Evolutionary conservation across 2,797 vertebrate genomes (phyloP).

Genomic region (Novumbra hubbsi): DNA sequence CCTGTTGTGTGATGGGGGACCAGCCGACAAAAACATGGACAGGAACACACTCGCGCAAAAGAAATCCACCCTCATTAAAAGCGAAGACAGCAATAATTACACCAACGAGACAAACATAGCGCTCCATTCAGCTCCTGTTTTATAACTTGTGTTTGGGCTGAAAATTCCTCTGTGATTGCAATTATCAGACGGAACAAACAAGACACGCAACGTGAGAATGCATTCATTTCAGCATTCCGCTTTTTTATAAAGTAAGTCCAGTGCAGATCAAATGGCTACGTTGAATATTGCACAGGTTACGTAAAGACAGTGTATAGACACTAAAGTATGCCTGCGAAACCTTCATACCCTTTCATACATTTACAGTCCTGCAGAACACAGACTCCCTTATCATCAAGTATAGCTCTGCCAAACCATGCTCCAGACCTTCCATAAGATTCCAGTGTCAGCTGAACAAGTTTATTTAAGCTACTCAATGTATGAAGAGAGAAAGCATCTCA

Average conservation of each 20-base stretch:
- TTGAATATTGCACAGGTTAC: too few species aligned
- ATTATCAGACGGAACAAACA: constrained; percentile 37
- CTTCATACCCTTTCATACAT: neutral
- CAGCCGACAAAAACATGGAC: neutral
- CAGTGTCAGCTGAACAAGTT: constrained; percentile 33
- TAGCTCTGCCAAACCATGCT: constrained; percentile 21
- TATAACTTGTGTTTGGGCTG: constrained; percentile 48
- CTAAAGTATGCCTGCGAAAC: neutral
- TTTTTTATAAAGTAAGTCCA: constrained; percentile 22
- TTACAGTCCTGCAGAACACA: neutral
- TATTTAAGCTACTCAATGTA: constrained; percentile 24
- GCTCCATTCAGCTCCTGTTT: constrained; percentile 35
- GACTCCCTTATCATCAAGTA: constrained; percentile 13
- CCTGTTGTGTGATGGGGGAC: constrained; percentile 34
- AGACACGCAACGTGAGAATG: constrained; percentile 41
- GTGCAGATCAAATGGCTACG: too few species aligned
- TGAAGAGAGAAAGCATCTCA: constrained; percentile 13
- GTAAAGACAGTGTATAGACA: neutral
- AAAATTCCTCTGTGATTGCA: constrained; percentile 18
- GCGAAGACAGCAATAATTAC: constrained; percentile 40
- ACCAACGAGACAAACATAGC: constrained; percentile 51
- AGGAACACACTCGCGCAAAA: constrained; percentile 45
- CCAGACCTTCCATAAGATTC: constrained; percentile 28
- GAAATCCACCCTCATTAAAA: constrained; percentile 44
- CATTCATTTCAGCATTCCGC: constrained; percentile 15